These are phyloP conservation scores for Aurelia coerulea DNA, from an alignment of 30 jellyfish, hydroid and myxozoan genomes.

Conservation along the genomic window DNA sequence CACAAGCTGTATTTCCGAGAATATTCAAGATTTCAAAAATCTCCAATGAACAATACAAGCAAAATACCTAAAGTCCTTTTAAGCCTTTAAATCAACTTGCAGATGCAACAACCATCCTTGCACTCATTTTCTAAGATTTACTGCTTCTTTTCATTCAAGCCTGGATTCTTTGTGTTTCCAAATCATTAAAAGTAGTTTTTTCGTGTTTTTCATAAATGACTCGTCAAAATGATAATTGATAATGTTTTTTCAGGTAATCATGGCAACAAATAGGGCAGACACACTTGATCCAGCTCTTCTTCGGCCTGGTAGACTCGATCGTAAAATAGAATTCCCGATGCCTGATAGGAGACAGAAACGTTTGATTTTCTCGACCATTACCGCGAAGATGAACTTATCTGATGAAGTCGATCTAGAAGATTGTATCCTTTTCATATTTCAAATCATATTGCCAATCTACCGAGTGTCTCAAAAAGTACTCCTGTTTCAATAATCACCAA, in stretches of 20 bases:
- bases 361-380: constrained; percentile 87
- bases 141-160: no score
- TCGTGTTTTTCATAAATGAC: no score
- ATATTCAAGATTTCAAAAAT: no score
- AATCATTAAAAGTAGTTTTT: no score
- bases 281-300: constrained; percentile 97
- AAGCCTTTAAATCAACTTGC: no score
- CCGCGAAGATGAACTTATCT: constrained; percentile 93
- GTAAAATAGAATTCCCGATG: constrained; percentile 97
- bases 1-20: no score
- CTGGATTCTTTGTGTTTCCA: no score
- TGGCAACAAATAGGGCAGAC: constrained; percentile 99
- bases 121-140: no score
- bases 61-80: no score
- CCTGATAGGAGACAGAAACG: constrained; percentile 99
- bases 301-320: constrained; percentile 97
- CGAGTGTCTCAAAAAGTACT: not conserved
- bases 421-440: constrained; percentile 74
- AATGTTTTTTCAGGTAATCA: constrained; percentile 77
- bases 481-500: no score
- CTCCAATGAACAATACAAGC: no score
- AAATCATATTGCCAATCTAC: not conserved
- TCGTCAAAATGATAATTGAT: not conserved
- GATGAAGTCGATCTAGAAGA: constrained; percentile 99
- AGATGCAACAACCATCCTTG: no score